Evolutionary conservation across 2,113 vertebrate genomes (phyloP).

Genomic region (Oplegnathus fasciatus): DNA sequence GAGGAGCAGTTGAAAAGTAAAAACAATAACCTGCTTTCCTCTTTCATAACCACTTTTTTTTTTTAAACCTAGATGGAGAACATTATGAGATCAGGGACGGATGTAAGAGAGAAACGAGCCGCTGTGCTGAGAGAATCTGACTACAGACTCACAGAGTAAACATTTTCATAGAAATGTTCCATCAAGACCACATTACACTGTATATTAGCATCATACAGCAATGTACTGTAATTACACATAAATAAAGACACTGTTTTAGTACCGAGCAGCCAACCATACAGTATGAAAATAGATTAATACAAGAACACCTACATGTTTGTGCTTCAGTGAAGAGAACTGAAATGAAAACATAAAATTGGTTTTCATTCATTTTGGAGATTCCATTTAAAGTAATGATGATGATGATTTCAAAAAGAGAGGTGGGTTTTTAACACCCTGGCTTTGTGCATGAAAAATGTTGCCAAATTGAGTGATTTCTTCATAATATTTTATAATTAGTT

Average conservation of each 20-base stretch:
- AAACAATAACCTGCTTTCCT: not conserved
- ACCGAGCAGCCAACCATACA: not conserved
- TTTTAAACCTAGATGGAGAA: constrained; percentile 7
- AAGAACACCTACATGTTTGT: not conserved
- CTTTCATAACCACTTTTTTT: constrained; percentile 13
- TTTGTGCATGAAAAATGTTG: not conserved
- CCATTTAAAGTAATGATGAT: not conserved
- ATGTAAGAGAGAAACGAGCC: not conserved
- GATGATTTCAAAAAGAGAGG: not conserved
- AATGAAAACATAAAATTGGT: not conserved
- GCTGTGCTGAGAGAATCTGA: not conserved
- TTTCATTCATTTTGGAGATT: not conserved
- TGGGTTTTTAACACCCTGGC: too few relatives aligned
- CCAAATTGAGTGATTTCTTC: not conserved
- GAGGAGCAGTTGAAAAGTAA: not conserved
- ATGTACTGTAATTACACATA: not conserved
- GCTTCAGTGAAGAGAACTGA: not conserved
- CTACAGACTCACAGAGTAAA: not conserved
- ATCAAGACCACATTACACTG: not conserved
- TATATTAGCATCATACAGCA: not conserved
- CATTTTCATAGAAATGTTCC: not conserved
- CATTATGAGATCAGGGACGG: not conserved
- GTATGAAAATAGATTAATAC: not conserved
- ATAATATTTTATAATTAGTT: not conserved
- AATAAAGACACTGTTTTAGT: not conserved